phyloP scores from a whole-genome alignment of 2,888 invertebrate genomes.

The Agrotis exclamationis region DNA sequence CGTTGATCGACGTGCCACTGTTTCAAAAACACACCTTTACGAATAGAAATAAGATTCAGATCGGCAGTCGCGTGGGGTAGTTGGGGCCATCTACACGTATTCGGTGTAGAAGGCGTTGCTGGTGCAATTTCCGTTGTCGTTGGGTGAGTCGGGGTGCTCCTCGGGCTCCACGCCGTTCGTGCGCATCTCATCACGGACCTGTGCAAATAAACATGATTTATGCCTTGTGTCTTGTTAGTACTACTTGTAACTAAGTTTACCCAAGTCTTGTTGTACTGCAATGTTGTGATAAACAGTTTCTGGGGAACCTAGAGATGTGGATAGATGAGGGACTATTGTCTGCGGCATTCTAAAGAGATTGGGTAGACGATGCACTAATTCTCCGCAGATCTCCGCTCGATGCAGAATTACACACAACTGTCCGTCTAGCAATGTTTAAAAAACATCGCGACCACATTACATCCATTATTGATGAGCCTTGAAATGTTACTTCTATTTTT shows the following conservation, averaged over 20 bases:
- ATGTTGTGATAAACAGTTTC: constrained; percentile 2
- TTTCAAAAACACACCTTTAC: constrained; percentile 6
- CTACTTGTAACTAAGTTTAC: constrained; percentile 6
- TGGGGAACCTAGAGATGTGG: too few species aligned
- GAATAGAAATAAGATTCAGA: constrained; percentile 46
- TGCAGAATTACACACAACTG: too few species aligned
- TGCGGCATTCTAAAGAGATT: neutral
- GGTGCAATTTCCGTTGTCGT: constrained; percentile 92
- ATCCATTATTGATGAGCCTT: too few species aligned
- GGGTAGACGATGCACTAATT: neutral
- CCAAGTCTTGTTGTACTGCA: neutral
- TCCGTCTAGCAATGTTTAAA: too few species aligned
- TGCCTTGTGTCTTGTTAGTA: constrained; percentile 5
- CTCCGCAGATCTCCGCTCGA: too few species aligned
- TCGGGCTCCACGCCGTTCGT: constrained; percentile 92
- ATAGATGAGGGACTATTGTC: neutral
- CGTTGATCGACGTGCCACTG: constrained; percentile 14
- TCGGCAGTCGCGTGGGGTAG: constrained; percentile 51
- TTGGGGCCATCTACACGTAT: constrained; percentile 71
- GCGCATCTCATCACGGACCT: constrained; percentile 92
- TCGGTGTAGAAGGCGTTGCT: constrained; percentile 91
- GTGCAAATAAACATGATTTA: constrained; percentile 50
- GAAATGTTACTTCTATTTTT: too few species aligned
- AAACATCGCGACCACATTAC: too few species aligned
- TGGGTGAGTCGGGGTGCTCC: constrained; percentile 91